phyloP scores from a whole-genome alignment of 2,888 invertebrate genomes.

The Pristionchus entomophagus region DNA sequence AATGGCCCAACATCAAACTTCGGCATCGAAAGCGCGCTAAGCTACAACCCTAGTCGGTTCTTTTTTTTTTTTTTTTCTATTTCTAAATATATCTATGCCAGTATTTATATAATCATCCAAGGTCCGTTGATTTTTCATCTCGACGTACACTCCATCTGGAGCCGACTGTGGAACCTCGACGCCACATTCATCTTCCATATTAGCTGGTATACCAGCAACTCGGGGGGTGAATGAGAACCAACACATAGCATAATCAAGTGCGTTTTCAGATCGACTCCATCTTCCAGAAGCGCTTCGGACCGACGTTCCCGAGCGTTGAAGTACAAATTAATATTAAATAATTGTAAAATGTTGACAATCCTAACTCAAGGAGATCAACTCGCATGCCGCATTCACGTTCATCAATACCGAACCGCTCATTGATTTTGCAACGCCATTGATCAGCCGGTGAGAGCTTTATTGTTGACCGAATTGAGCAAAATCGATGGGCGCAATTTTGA shows the following conservation, averaged over 20 bases:
- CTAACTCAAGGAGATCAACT: background rate
- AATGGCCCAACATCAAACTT: background rate
- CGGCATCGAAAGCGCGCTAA: background rate
- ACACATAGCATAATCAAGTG: background rate
- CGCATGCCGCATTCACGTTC: background rate
- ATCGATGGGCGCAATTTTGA: too few relatives aligned
- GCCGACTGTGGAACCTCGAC: slow-evolving; percentile 8
- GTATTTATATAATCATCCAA: too few relatives aligned
- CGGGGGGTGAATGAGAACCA: too few relatives aligned
- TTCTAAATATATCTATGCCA: too few relatives aligned
- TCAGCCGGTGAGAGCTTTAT: background rate
- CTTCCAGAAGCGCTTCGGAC: background rate
- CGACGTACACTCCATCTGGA: too few relatives aligned
- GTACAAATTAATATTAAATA: background rate
- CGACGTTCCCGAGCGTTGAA: background rate
- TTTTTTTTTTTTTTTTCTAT: background rate
- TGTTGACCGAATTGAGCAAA: too few relatives aligned
- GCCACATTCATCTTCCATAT: background rate
- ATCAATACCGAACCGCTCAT: background rate
- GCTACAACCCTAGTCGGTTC: background rate
- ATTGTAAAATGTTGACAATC: too few relatives aligned
- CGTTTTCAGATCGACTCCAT: background rate
- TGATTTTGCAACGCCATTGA: background rate
- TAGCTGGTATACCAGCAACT: background rate
- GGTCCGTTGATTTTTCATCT: background rate